Evolutionary conservation across 2,888 invertebrate species (phyloP).

Genomic region (Cordilura impudica): DNA sequence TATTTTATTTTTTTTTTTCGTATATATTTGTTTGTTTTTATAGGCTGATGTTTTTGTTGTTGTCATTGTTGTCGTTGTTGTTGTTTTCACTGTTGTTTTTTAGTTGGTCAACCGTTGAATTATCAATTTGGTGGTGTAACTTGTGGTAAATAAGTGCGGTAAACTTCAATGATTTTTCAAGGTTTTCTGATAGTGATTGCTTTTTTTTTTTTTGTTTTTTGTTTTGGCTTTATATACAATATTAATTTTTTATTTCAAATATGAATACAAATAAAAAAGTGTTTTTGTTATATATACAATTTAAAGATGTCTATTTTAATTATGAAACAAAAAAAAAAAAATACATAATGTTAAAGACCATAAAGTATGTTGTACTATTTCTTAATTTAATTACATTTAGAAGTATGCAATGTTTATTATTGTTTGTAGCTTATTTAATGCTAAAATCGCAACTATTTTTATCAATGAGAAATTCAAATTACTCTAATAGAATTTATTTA

Average conservation of each 20-base stretch:
- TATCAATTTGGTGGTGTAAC: conserved; percentile 76
- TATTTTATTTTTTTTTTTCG: conserved; percentile 47
- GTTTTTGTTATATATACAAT: neutral
- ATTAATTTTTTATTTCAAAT: conserved; percentile 27
- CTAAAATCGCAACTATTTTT: no score
- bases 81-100: conserved; percentile 63
- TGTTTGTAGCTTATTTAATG: no score
- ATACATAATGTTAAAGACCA: neutral
- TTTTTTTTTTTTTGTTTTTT: conserved; percentile 17
- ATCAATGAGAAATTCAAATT: no score
- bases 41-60: conserved; percentile 38
- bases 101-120: conserved; percentile 75
- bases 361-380: neutral
- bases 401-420: neutral
- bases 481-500: no score
- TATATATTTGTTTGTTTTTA: conserved; percentile 53
- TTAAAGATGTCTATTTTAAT: neutral
- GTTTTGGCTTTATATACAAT: conserved; percentile 25
- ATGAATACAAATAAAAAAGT: neutral
- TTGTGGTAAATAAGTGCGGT: conserved; percentile 76
- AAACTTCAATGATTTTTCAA: conserved; percentile 72
- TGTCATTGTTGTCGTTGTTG: conserved; percentile 42
- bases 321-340: neutral
- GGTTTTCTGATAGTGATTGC: conserved; percentile 58
- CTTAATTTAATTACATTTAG: neutral